Evolutionary conservation across 2,888 invertebrate genomes (phyloP).

Genomic region (Acanthacorydalis orientalis): DNA sequence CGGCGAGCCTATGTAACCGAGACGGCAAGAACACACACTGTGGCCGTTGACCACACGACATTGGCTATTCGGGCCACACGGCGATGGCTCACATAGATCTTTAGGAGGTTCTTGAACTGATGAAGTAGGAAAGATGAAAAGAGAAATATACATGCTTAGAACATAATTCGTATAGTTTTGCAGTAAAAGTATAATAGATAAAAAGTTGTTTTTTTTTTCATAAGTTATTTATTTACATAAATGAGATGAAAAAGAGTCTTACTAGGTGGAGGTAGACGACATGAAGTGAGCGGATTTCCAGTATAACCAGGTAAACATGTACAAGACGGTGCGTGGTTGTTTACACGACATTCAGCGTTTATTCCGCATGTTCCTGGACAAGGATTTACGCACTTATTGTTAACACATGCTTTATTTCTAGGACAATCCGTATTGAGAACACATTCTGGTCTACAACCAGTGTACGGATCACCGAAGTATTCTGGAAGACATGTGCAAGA

Average conservation of each 20-base stretch:
- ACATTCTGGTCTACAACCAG: slow-evolving; percentile 76
- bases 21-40: slow-evolving; percentile 65
- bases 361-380: slow-evolving; percentile 69
- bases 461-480: slow-evolving; percentile 73
- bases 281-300: slow-evolving; percentile 63
- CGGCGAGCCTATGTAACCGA: slow-evolving; percentile 63
- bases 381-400: slow-evolving; percentile 71
- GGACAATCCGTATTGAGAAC: slow-evolving; percentile 74
- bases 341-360: slow-evolving; percentile 67
- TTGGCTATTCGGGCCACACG: slow-evolving; percentile 67
- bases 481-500: slow-evolving; percentile 68
- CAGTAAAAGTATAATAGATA: not conserved
- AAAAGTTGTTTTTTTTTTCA: not conserved
- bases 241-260: slow-evolving; percentile 14
- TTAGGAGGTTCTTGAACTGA: slow-evolving; percentile 18
- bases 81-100: slow-evolving; percentile 47
- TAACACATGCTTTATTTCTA: slow-evolving; percentile 57
- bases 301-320: slow-evolving; percentile 55
- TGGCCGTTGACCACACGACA: slow-evolving; percentile 56
- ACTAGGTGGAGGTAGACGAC: slow-evolving; percentile 37
- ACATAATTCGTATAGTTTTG: slow-evolving; percentile 6
- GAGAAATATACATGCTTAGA: slow-evolving; percentile 6
- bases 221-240: slow-evolving; percentile 1
- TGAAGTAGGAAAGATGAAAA: slow-evolving; percentile 12
- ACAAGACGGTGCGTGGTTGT: slow-evolving; percentile 69